These are phyloP conservation scores for Pelagia noctiluca DNA, from an alignment of 30 jellyfish, hydroid and myxozoan species.

Conservation along the genomic window DNA sequence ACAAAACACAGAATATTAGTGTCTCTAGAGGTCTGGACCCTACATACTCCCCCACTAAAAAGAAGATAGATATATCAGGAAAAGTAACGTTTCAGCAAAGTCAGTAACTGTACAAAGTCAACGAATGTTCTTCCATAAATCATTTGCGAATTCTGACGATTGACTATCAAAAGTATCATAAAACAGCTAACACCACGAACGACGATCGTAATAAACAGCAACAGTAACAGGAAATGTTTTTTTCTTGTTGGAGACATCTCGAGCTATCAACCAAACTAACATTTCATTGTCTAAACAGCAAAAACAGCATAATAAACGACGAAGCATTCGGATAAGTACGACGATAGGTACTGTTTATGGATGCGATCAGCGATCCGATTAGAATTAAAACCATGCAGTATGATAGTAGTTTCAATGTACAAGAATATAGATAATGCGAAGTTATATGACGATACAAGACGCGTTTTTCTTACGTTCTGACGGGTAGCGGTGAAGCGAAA, in stretches of 20 bases:
- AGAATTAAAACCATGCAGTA: neutral
- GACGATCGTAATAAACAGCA: too few relatives aligned
- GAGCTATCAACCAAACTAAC: neutral
- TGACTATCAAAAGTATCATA: neutral
- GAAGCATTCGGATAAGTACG: neutral
- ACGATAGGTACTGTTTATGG: neutral
- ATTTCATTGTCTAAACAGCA: neutral
- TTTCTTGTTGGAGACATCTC: slow-evolving; percentile 2
- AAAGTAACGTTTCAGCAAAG: neutral
- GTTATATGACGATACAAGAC: neutral
- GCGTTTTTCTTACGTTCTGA: neutral
- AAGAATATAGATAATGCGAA: neutral
- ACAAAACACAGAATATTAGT: too few relatives aligned
- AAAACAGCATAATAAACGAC: neutral
- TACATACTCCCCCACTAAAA: neutral
- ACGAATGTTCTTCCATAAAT: neutral
- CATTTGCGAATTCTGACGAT: neutral
- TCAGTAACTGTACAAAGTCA: neutral
- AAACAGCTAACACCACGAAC: too few relatives aligned
- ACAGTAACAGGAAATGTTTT: too few relatives aligned
- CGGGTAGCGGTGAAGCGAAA: neutral
- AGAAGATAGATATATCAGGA: neutral
- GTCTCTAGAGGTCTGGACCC: slow-evolving; percentile 9
- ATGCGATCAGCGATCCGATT: neutral
- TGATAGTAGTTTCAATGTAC: neutral